A percentile compares a stretch with the other conserved stretches of the same genome.
These are phyloP conservation scores for Ia io DNA, from an alignment of 2,113 vertebrate genomes.

Conservation along the genomic window DNA sequence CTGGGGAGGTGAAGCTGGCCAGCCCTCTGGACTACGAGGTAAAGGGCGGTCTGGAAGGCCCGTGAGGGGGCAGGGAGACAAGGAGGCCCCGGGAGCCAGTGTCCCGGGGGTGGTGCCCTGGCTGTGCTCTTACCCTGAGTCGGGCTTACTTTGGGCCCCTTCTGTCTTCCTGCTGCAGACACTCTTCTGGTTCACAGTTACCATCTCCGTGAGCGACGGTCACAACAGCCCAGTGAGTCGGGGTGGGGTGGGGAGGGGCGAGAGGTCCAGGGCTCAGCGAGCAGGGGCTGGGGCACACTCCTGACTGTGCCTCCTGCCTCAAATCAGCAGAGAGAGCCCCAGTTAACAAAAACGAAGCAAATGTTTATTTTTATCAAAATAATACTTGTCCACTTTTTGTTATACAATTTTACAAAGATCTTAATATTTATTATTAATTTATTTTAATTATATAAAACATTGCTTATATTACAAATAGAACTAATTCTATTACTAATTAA, in stretches of 20 bases:
- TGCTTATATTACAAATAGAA: neutral
- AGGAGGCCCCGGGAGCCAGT: neutral
- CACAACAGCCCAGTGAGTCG: neutral
- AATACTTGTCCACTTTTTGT: neutral
- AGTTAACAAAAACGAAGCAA: neutral
- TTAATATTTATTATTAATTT: neutral
- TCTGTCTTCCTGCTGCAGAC: conserved; percentile 34
- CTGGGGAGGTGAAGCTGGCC: conserved; percentile 72
- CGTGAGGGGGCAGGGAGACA: rapidly evolving
- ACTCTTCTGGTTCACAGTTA: rapidly evolving
- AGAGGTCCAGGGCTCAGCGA: neutral
- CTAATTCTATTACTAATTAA: neutral
- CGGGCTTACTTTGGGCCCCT: neutral
- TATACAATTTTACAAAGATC: neutral
- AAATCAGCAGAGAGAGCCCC: neutral
- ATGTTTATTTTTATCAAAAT: neutral
- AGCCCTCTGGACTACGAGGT: conserved; percentile 84
- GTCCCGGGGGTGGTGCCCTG: rapidly evolving
- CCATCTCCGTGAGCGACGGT: neutral
- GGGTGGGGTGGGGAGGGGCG: neutral
- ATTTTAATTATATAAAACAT: neutral
- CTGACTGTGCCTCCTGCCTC: neutral
- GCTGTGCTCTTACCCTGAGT: neutral
- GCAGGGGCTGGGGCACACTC: neutral
- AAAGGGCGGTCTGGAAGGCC: neutral